phyloP scores from a whole-genome alignment of 2,113 vertebrate species.

The Oreotrochilus melanogaster region DNA sequence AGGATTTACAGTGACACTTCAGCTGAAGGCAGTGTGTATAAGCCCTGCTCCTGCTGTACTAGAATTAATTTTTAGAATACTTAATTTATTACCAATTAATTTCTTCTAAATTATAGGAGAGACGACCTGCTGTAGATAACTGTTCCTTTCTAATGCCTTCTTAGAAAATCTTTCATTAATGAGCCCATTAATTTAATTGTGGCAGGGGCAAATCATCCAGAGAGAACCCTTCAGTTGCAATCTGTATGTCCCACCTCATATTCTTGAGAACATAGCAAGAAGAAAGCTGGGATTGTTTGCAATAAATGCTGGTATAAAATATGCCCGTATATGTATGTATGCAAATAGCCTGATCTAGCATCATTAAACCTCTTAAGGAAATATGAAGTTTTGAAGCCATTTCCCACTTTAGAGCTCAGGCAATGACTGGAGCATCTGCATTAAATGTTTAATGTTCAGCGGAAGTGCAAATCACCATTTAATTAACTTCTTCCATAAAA shows the following conservation, averaged over 20 bases:
- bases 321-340: conserved; percentile 57
- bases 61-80: conserved; percentile 67
- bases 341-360: conserved; percentile 66
- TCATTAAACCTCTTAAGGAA: conserved; percentile 73
- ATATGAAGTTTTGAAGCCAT: conserved; percentile 70
- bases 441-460: conserved; percentile 70
- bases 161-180: conserved; percentile 64
- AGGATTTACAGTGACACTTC: conserved; percentile 52
- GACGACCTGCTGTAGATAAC: conserved; percentile 50
- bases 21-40: conserved; percentile 17
- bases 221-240: conserved; percentile 60
- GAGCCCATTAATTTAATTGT: conserved; percentile 58
- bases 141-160: conserved; percentile 61
- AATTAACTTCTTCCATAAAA: conserved; percentile 75
- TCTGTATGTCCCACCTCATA: neutral
- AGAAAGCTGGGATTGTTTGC: conserved; percentile 42
- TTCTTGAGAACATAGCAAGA: conserved; percentile 34
- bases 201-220: conserved; percentile 64
- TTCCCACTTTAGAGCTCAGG: conserved; percentile 61
- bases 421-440: conserved; percentile 70
- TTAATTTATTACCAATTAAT: conserved; percentile 74
- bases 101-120: conserved; percentile 65
- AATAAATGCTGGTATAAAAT: conserved; percentile 56
- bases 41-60: conserved; percentile 14
- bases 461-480: conserved; percentile 72